Conservation (phyloP, 2,888 invertebrate genomes). For the Drosophila rubida region DNA sequence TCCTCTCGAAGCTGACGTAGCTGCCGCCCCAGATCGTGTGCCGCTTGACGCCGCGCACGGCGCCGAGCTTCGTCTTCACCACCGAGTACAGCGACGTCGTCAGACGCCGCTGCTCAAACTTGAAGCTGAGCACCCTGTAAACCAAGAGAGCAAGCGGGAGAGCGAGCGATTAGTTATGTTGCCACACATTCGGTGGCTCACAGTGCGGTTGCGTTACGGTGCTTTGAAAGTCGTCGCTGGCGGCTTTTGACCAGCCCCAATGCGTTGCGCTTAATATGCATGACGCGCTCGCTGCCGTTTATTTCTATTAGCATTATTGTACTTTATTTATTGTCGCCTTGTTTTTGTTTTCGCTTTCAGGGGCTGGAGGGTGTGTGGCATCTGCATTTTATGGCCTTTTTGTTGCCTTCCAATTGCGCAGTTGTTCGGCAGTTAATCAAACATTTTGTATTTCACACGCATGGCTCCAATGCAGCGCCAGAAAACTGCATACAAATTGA, state of each 20-base stretch:
- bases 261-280: slow-evolving; percentile 56
- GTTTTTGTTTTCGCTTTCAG: slow-evolving; percentile 22
- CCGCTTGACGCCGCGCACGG: slow-evolving; percentile 82
- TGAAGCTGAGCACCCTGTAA: slow-evolving; percentile 79
- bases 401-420: slow-evolving; percentile 51
- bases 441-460: slow-evolving; percentile 50
- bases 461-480: slow-evolving; percentile 49
- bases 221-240: slow-evolving; percentile 52
- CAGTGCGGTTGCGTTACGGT: slow-evolving; percentile 26
- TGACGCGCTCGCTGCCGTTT: slow-evolving; percentile 46
- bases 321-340: slow-evolving; percentile 4
- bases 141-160: neutral
- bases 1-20: slow-evolving; percentile 83
- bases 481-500: slow-evolving; percentile 63
- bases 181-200: slow-evolving; percentile 3
- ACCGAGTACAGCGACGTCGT: slow-evolving; percentile 75
- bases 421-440: slow-evolving; percentile 41
- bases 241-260: slow-evolving; percentile 74
- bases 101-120: slow-evolving; percentile 78
- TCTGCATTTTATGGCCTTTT: slow-evolving; percentile 60
- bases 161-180: slow-evolving; percentile 8
- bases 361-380: slow-evolving; percentile 32
- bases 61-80: slow-evolving; percentile 80
- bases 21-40: slow-evolving; percentile 81
- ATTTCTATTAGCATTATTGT: slow-evolving; percentile 25